A percentile compares a stretch with the other conserved stretches of the same genome.
These are phyloP conservation scores for Pterois miles DNA, from an alignment of 2,797 vertebrate genomes.

Conservation along the genomic window DNA sequence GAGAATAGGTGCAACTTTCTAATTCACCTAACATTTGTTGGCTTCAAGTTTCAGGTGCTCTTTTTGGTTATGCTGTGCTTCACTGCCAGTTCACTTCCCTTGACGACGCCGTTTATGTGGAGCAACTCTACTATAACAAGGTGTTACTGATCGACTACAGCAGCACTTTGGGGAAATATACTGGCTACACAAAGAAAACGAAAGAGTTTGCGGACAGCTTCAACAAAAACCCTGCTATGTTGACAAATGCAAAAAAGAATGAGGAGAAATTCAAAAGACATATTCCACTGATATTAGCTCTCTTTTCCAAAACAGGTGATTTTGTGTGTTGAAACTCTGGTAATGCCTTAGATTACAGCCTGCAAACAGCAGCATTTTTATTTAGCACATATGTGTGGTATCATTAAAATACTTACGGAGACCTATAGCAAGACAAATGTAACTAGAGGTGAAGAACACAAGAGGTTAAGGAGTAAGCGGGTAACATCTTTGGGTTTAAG, in stretches of 20 bases:
- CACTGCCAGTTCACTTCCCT: conserved; percentile 29
- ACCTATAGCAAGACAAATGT: neutral
- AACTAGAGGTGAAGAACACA: neutral
- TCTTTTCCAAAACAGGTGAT: conserved; percentile 35
- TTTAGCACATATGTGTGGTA: neutral
- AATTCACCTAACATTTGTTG: neutral
- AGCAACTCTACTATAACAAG: conserved; percentile 49
- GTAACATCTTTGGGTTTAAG: neutral
- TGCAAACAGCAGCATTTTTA: neutral
- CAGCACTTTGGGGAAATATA: conserved; percentile 59
- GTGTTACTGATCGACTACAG: conserved; percentile 25
- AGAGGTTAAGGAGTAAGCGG: neutral
- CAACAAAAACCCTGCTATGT: neutral
- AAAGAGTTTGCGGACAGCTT: neutral
- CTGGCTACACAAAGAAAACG: conserved; percentile 30
- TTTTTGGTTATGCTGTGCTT: accelerated
- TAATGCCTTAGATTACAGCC: neutral
- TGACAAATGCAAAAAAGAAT: neutral
- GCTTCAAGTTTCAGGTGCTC: conserved; percentile 34
- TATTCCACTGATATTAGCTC: accelerated
- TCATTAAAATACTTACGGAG: neutral
- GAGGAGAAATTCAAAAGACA: neutral
- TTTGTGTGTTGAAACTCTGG: neutral
- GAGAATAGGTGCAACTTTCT: neutral
- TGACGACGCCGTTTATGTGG: conserved; percentile 26